Percentiles rank a stretch among this genome's conserved stretches.
Conservation (phyloP, 53 echinoderm and acorn worm genomes). For the Arbacia lixula region DNA sequence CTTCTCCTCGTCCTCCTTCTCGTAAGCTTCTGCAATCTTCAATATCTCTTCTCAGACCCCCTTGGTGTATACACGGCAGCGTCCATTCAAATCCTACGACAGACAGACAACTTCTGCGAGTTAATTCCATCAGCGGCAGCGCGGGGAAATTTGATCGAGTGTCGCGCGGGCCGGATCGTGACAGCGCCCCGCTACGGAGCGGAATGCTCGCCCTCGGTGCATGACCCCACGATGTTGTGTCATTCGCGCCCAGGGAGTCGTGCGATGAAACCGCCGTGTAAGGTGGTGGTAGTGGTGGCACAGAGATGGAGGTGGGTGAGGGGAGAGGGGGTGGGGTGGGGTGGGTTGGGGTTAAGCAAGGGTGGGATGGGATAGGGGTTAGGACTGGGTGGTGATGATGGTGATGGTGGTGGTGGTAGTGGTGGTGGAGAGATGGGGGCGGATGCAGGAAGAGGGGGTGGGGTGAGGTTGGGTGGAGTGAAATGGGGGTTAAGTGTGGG, state of each 20-base stretch:
- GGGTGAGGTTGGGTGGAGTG: neutral
- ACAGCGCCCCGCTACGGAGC: slow-evolving; percentile 32
- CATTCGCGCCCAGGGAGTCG: slow-evolving; percentile 13
- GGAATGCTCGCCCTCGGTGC: slow-evolving; percentile 33
- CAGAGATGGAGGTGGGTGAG: neutral
- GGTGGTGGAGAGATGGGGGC: neutral
- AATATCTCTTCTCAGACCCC: neutral
- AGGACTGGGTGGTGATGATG: neutral
- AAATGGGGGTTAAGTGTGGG: neutral
- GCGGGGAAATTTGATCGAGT: slow-evolving; percentile 56
- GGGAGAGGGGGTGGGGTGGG: neutral
- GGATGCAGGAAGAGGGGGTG: neutral
- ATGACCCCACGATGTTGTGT: slow-evolving; percentile 42
- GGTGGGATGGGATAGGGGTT: neutral
- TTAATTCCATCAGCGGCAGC: slow-evolving; percentile 56
- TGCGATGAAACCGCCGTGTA: neutral
- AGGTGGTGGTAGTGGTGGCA: neutral
- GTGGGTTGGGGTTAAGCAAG: neutral
- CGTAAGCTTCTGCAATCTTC: neutral
- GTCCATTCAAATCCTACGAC: slow-evolving; percentile 13
- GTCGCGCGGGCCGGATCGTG: slow-evolving; percentile 42
- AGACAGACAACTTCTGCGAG: slow-evolving; percentile 12
- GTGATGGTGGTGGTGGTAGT: neutral
- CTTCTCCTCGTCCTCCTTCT: neutral
- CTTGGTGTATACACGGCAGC: too few relatives aligned